Evolutionary conservation across 2,113 vertebrate species (phyloP).

Genomic region (Gymnocephalus cernua): DNA sequence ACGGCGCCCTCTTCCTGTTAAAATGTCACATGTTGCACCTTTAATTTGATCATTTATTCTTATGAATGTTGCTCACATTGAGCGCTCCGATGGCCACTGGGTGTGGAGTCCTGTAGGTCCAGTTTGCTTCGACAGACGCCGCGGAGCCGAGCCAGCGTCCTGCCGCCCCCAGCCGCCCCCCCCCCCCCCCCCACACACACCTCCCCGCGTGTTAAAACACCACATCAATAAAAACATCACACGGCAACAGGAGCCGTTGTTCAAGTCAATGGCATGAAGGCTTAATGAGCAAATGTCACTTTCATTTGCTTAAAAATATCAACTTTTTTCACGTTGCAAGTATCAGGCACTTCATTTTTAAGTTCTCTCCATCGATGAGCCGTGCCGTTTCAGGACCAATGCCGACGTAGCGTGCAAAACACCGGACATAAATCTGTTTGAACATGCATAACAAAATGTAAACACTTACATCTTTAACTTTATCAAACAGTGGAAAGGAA

Average conservation of each 20-base stretch:
- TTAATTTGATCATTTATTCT: slow-evolving; percentile 41
- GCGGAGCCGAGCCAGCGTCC: neutral
- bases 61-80: slow-evolving; percentile 1
- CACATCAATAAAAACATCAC: slow-evolving; percentile 8
- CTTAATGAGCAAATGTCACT: slow-evolving; percentile 14
- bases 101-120: slow-evolving; percentile 57
- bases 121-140: slow-evolving; percentile 22
- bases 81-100: neutral
- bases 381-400: slow-evolving; percentile 46
- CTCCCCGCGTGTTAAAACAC: neutral
- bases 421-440: slow-evolving; percentile 52
- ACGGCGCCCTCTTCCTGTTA: slow-evolving; percentile 3
- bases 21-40: slow-evolving; percentile 53
- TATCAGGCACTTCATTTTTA: slow-evolving; percentile 70
- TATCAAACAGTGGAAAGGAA: slow-evolving; percentile 11
- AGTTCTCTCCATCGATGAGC: slow-evolving; percentile 44
- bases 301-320: slow-evolving; percentile 23
- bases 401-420: slow-evolving; percentile 76
- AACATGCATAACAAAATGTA: slow-evolving; percentile 78
- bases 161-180: no score
- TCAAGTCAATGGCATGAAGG: slow-evolving; percentile 55
- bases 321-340: neutral
- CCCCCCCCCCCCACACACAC: no score
- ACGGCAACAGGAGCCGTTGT: slow-evolving; percentile 24
- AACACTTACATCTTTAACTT: slow-evolving; percentile 63